Percentiles rank a stretch among this genome's conserved stretches.
phyloP scores from a whole-genome alignment of 2,888 invertebrate species.

The Eulithis prunata region DNA sequence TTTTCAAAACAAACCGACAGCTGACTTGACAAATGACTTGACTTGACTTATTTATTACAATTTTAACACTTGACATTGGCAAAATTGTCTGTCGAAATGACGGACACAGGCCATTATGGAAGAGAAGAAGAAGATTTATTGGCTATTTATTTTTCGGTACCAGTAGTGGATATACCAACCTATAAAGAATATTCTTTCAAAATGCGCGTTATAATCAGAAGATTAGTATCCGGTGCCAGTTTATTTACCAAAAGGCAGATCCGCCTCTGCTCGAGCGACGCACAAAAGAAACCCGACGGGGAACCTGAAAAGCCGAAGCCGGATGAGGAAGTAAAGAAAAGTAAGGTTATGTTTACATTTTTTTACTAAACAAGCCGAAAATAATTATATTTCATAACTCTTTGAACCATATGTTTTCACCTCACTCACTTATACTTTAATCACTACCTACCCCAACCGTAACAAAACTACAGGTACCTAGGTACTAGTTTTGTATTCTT shows the following conservation, averaged over 20 bases:
- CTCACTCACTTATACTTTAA: too few species aligned
- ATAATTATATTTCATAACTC: neutral
- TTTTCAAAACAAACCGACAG: too few species aligned
- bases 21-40: too few species aligned
- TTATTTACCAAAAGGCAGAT: conserved; percentile 48
- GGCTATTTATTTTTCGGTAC: too few species aligned
- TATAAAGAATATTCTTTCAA: neutral
- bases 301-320: conserved; percentile 52
- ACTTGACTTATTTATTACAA: too few species aligned
- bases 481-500: neutral
- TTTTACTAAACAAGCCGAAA: neutral
- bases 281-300: conserved; percentile 52
- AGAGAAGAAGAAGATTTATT: too few species aligned
- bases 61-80: too few species aligned
- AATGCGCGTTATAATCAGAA: conserved; percentile 74
- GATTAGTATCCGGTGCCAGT: conserved; percentile 50
- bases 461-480: neutral
- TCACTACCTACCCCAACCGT: too few species aligned
- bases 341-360: conserved; percentile 60
- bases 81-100: too few species aligned
- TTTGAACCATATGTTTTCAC: neutral
- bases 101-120: too few species aligned
- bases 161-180: too few species aligned
- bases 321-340: conserved; percentile 65
- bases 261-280: conserved; percentile 59